A percentile compares a stretch with the other conserved stretches of the same genome.
Conservation (phyloP, 2,888 invertebrate genomes). For the Alcis repandata region DNA sequence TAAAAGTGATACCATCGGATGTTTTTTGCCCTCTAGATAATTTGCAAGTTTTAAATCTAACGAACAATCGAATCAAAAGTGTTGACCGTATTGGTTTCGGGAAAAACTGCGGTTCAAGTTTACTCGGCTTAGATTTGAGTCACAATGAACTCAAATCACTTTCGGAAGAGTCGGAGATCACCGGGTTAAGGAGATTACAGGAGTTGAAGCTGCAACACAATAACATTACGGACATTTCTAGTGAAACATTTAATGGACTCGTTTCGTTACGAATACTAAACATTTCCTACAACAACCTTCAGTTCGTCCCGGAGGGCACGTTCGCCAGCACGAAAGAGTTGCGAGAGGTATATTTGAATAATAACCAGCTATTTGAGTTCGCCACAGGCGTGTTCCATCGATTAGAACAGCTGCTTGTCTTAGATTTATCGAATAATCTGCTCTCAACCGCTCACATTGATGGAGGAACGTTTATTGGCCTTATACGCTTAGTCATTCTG, state of each 20-base stretch:
- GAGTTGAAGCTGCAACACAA: slow-evolving; percentile 93
- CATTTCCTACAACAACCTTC: slow-evolving; percentile 94
- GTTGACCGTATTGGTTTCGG: slow-evolving; percentile 91
- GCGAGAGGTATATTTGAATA: slow-evolving; percentile 94
- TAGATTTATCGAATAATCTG: slow-evolving; percentile 95
- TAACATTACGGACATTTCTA: slow-evolving; percentile 92
- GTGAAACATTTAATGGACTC: slow-evolving; percentile 93
- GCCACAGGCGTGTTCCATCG: slow-evolving; percentile 94
- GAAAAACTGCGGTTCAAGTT: slow-evolving; percentile 88
- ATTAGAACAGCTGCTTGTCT: slow-evolving; percentile 93
- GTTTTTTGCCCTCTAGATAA: slow-evolving; percentile 93
- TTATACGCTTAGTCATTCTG: slow-evolving; percentile 94
- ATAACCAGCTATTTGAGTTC: slow-evolving; percentile 94
- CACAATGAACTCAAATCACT: slow-evolving; percentile 91
- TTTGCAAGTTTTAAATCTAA: slow-evolving; percentile 93
- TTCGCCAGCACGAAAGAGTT: slow-evolving; percentile 94
- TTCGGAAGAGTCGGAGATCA: slow-evolving; percentile 91
- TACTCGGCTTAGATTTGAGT: slow-evolving; percentile 93
- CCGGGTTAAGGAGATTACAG: slow-evolving; percentile 91
- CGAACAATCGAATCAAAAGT: slow-evolving; percentile 92
- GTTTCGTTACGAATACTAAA: slow-evolving; percentile 93
- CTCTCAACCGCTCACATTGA: slow-evolving; percentile 94
- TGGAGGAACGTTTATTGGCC: slow-evolving; percentile 93
- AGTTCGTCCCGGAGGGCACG: slow-evolving; percentile 92
- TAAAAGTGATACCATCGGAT: slow-evolving; percentile 91